Evolutionary conservation across 2,888 invertebrate genomes (phyloP).

Genomic region (Sipha maydis): DNA sequence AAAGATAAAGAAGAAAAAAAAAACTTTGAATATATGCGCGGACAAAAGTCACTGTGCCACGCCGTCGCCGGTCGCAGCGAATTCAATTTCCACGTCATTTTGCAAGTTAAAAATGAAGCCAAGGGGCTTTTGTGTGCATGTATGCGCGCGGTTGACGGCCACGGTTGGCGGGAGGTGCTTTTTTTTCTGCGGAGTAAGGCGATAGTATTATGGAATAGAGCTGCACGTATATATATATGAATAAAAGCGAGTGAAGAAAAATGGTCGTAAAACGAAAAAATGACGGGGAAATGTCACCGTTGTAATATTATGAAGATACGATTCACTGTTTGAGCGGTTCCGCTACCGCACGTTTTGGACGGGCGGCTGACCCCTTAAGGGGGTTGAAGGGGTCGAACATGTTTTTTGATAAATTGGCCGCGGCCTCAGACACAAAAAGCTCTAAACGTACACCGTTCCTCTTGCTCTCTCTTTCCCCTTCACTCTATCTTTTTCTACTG

Average conservation of each 20-base stretch:
- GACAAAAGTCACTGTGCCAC: constrained; percentile 42
- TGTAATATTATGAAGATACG: constrained; percentile 64
- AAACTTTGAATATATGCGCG: constrained; percentile 22
- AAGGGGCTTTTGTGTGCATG: constrained; percentile 36
- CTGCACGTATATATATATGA: background rate
- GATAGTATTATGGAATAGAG: constrained; percentile 24
- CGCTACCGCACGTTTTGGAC: background rate
- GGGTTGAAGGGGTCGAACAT: constrained; percentile 48
- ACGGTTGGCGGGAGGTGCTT: background rate
- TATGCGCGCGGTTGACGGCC: constrained; percentile 55
- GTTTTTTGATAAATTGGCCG: constrained; percentile 65
- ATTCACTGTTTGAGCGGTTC: constrained; percentile 64
- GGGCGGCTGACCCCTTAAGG: constrained; percentile 35
- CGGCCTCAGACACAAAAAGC: constrained; percentile 64
- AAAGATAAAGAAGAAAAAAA: constrained; percentile 19
- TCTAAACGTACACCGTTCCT: constrained; percentile 62
- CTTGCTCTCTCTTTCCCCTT: background rate
- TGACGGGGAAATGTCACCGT: constrained; percentile 65
- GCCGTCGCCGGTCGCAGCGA: constrained; percentile 4
- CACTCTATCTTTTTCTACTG: constrained; percentile 44
- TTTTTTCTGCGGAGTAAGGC: constrained; percentile 19
- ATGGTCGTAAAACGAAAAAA: constrained; percentile 63
- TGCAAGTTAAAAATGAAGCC: constrained; percentile 65
- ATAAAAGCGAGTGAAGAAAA: constrained; percentile 56
- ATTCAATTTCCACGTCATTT: constrained; percentile 65